Evolutionary conservation across 2,797 vertebrate species (phyloP).

Genomic region (Neosilurus hyrtlii): DNA sequence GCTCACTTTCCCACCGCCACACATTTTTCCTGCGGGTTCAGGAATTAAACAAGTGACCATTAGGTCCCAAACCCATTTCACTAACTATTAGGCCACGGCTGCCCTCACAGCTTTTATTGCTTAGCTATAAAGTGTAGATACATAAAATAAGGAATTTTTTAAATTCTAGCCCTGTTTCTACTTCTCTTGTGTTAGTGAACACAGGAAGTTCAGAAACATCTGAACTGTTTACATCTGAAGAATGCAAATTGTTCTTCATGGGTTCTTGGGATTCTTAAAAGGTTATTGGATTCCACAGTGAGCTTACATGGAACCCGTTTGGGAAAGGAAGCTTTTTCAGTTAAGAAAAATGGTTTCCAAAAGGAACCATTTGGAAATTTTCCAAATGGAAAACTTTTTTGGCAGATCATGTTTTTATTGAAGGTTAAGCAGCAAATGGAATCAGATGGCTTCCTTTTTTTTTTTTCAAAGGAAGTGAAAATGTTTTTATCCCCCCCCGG

Average conservation of each 20-base stretch:
- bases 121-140: not conserved
- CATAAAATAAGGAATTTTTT: not conserved
- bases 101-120: not conserved
- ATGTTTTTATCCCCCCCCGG: not conserved
- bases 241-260: not conserved
- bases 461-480: not conserved
- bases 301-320: not conserved
- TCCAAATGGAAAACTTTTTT: not conserved
- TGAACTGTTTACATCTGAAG: not conserved
- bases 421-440: not conserved
- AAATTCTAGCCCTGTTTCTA: not conserved
- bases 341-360: not conserved
- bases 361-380: not conserved
- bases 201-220: not conserved
- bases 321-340: not conserved
- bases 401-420: not conserved
- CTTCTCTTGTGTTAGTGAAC: not conserved
- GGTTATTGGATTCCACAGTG: not conserved
- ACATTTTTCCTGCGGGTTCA: too few relatives aligned
- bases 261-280: not conserved
- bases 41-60: too few relatives aligned
- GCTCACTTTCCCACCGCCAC: too few relatives aligned
- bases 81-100: too few relatives aligned
- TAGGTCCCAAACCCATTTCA: too few relatives aligned
- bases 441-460: not conserved